These are phyloP conservation scores for Oryctes rhinoceros DNA, from an alignment of 1,140 invertebrate species.

Conservation along the genomic window DNA sequence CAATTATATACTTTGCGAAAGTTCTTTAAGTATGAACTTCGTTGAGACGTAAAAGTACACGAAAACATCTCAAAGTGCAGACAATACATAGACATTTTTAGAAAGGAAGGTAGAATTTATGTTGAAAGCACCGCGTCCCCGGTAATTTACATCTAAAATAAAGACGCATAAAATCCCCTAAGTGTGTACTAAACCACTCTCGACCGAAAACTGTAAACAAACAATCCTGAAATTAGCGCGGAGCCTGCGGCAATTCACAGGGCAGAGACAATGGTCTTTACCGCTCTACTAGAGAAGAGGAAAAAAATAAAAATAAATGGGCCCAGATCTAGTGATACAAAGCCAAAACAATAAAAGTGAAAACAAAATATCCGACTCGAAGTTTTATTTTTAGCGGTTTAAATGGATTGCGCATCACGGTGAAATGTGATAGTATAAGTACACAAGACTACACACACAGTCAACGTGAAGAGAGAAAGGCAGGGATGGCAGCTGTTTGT, in stretches of 20 bases:
- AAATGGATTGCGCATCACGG: neutral
- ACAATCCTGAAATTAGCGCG: slow-evolving; percentile 1
- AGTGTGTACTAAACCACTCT: slow-evolving; percentile 9
- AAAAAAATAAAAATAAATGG: neutral
- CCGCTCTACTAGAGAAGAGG: neutral
- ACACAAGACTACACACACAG: neutral
- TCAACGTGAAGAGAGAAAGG: slow-evolving; percentile 24
- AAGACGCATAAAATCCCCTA: slow-evolving; percentile 9
- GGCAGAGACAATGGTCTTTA: neutral
- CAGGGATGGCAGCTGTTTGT: slow-evolving; percentile 48
- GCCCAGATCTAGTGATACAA: neutral
- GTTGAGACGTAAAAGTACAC: neutral
- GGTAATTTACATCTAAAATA: slow-evolving; percentile 12
- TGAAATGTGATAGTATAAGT: slow-evolving; percentile 1
- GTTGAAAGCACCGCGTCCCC: neutral
- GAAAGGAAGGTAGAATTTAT: neutral
- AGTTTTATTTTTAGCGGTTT: slow-evolving; percentile 6
- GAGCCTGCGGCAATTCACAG: slow-evolving; percentile 6
- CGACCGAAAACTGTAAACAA: slow-evolving; percentile 17
- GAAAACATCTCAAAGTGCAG: neutral
- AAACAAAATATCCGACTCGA: neutral
- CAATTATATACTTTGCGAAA: no score
- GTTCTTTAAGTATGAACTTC: no score
- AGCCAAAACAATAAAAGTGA: neutral
- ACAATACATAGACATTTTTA: slow-evolving; percentile 14